phyloP scores from a whole-genome alignment of 2,797 vertebrate species.

The Mormyrus hasselquistii region DNA sequence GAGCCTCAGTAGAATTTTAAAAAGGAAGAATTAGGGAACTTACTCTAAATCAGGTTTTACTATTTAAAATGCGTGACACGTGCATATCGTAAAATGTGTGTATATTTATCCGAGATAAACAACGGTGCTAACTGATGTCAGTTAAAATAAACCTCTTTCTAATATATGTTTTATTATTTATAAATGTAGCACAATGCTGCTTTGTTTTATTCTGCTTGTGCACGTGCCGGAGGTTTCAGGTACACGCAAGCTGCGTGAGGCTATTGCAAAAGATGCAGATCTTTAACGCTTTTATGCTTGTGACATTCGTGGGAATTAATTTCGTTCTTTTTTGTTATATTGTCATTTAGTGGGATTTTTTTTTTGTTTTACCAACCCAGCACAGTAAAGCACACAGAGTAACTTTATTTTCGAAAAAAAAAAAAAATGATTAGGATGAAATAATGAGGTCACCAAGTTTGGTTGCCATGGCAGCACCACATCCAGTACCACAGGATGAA shows the following conservation, averaged over 20 bases:
- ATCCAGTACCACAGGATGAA: conserved; percentile 87
- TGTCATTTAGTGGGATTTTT: conserved; percentile 97
- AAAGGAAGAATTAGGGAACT: background rate
- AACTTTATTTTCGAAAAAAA: conserved; percentile 93
- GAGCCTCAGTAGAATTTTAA: background rate
- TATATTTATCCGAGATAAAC: background rate
- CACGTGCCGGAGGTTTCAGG: background rate
- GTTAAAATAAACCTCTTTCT: background rate
- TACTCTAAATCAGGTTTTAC: background rate
- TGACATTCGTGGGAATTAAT: conserved; percentile 16
- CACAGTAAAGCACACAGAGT: conserved; percentile 99
- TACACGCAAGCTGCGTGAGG: background rate
- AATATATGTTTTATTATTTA: background rate
- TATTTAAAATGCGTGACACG: background rate
- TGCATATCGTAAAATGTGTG: background rate
- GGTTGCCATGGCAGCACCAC: conserved; percentile 97
- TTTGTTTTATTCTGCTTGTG: background rate
- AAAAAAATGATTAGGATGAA: conserved; percentile 95
- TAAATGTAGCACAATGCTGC: background rate
- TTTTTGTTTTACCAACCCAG: conserved; percentile 75
- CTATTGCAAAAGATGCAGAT: background rate
- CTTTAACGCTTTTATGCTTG: background rate
- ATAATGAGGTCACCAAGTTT: conserved; percentile 99
- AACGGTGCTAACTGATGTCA: background rate
- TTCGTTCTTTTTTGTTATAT: conserved; percentile 64